A percentile compares a stretch with the other conserved stretches of the same genome.
Conservation (phyloP, 2,888 invertebrate genomes). For the Agapostemon virescens region DNA sequence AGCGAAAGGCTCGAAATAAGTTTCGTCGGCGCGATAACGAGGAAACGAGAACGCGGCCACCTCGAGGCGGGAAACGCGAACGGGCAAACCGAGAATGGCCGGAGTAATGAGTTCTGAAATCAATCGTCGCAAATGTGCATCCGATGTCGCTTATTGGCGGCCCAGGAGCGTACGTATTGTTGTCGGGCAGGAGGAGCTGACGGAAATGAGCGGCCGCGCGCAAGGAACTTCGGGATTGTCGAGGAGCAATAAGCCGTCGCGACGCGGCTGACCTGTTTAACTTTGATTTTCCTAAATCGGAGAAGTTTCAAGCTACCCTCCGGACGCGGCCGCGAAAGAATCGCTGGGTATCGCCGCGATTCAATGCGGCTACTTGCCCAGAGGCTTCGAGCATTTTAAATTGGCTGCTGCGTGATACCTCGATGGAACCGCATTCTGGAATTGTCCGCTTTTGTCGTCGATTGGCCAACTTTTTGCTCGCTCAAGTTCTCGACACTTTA, state of each 20-base stretch:
- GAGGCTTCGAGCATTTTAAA: neutral
- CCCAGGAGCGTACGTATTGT: constrained; percentile 10
- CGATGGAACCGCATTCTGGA: too few relatives aligned
- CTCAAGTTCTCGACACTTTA: neutral
- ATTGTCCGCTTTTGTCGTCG: too few relatives aligned
- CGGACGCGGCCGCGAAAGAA: neutral
- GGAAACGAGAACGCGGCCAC: neutral
- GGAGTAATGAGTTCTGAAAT: constrained; percentile 41
- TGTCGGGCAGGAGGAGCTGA: neutral
- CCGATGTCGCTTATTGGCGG: constrained; percentile 27
- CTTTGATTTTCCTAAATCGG: constrained; percentile 9
- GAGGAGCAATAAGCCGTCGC: constrained; percentile 6
- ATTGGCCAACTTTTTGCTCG: neutral
- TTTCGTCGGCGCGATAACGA: constrained; percentile 31
- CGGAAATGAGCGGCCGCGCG: constrained; percentile 22
- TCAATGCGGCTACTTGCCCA: neutral
- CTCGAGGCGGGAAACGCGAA: neutral
- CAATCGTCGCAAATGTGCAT: constrained; percentile 38
- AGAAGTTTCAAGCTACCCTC: neutral
- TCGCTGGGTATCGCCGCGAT: neutral
- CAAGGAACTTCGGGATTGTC: neutral
- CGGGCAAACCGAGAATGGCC: constrained; percentile 10
- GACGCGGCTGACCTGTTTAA: constrained; percentile 1
- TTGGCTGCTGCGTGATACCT: too few relatives aligned
- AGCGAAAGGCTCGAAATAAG: constrained; percentile 20